Evolutionary conservation across 2,113 vertebrate genomes (phyloP), one percentile per base, ranked within the genome.

Genomic region (Mus pahari): DNA sequence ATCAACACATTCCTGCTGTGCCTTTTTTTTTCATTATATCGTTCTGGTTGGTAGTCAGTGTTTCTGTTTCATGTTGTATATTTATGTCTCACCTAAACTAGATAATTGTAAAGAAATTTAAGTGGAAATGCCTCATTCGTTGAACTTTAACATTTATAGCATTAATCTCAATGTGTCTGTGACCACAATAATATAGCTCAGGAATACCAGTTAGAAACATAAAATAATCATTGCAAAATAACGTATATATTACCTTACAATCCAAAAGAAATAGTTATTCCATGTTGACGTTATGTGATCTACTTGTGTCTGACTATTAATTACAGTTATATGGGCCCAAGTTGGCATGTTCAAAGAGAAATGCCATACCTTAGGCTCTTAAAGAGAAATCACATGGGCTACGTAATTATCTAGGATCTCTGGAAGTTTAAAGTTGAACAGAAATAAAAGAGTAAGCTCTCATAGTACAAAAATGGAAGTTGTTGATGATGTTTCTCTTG

Each of bases 1-100:
- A 89, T 91, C 64, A 84, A 50, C 60, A 78, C 24, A 62, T 62
- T 78, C 77, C 84, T 94, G 19, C 84, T 84, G 33, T 90, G 82
- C 50, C n/a, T 95, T 79, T 95, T 64, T 94, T 66, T 78, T 87
- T 14, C 24, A 88, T 92, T 95, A 60, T 36, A 90, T 79, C 74
- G 10, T 92, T 93, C 79, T 93, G 36, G 62, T 93, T 78, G n/a
- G 64, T 75, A 92, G 78, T 91, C 70, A 33, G 20, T 93, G 79
- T 4, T 92, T 7, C 45, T 90, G 7, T 91, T 94, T 96, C 74
- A 70, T 75, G 87, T 84, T 84, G 19, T 45, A 79, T 77, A 39
- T 9, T 68, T 19, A 11, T 60, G n/a, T 93, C 64, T 93, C 50
- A 68, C 71, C 87, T 90, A 48, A 48, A 5, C 64, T 50, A 81